Evolutionary conservation across 92 coral and sea anemone genomes (phyloP).

Genomic region (Epizoanthus stellaris): DNA sequence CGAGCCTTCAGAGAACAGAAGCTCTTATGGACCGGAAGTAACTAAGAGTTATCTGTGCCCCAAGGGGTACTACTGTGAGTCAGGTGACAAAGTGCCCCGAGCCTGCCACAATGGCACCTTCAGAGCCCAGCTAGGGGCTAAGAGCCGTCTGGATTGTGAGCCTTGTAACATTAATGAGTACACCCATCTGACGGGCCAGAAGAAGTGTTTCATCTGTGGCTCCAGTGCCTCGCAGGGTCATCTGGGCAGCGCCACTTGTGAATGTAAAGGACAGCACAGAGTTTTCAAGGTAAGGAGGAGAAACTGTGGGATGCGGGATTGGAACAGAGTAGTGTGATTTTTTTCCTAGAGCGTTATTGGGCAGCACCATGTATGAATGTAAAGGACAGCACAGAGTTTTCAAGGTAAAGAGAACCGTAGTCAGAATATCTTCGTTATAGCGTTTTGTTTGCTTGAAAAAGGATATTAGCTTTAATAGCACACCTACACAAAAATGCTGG

Average conservation of each 20-base stretch:
- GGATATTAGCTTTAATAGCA: not conserved
- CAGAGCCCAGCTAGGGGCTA: constrained; percentile 73
- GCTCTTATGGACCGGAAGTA: constrained; percentile 67
- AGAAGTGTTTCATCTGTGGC: constrained; percentile 85
- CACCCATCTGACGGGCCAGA: constrained; percentile 79
- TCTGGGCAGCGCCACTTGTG: constrained; percentile 80
- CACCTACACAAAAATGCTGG: too few relatives aligned
- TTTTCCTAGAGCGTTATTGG: not conserved
- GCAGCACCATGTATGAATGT: constrained; percentile 82
- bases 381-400: constrained; percentile 82
- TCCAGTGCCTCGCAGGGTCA: constrained; percentile 65
- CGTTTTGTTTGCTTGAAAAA: not conserved
- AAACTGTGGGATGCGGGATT: too few relatives aligned
- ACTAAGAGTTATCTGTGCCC: constrained; percentile 91
- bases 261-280: constrained; percentile 82
- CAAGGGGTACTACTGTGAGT: constrained; percentile 84
- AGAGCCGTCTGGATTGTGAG: constrained; percentile 70
- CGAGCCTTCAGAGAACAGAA: constrained; percentile 77
- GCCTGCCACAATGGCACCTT: constrained; percentile 90
- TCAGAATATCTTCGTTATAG: not conserved
- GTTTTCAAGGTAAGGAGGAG: constrained; percentile 76
- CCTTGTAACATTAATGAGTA: constrained; percentile 76
- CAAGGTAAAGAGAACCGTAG: constrained; percentile 40
- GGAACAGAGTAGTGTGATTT: too few relatives aligned
- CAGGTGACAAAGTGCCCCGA: constrained; percentile 71